Percentiles rank a stretch among this genome's conserved stretches.
Conservation (phyloP, 2,888 invertebrate species). For the Marasmarcha lunaedactyla region DNA sequence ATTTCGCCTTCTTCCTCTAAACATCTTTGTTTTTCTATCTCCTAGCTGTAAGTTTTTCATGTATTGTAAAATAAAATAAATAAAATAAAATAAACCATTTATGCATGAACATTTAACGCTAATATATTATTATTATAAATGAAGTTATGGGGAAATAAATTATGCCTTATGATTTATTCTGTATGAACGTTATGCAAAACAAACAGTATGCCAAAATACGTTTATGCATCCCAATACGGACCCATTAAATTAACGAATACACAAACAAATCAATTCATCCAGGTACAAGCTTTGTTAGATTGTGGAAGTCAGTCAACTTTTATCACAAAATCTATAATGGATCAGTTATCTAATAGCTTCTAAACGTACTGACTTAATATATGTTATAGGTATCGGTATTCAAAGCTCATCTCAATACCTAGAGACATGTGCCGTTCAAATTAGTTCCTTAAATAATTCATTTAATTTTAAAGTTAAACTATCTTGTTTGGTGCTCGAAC, state of each 20-base stretch:
- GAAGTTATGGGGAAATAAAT: no score
- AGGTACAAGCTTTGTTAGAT: constrained; percentile 2
- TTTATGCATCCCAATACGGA: no score
- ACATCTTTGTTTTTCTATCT: no score
- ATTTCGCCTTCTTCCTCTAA: no score
- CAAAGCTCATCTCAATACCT: neutral
- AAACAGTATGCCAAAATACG: no score
- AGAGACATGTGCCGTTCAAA: constrained; percentile 6
- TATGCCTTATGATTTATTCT: no score
- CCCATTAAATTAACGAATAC: neutral
- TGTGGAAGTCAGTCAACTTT: constrained; percentile 5
- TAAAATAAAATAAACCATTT: no score
- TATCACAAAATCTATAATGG: constrained; percentile 2
- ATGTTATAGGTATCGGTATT: constrained; percentile 1
- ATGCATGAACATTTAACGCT: no score
- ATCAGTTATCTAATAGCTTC: constrained; percentile 1
- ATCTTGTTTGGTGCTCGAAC: constrained; percentile 8
- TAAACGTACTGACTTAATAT: neutral
- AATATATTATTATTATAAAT: no score
- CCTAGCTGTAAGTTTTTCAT: no score
- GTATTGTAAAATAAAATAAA: no score
- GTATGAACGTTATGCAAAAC: no score
- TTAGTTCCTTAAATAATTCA: constrained; percentile 3
- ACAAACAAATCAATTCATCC: neutral
- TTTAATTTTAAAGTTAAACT: neutral